Base-by-base conservation (phyloP, 1,140 invertebrate genomes). In the Pseudomyrmex cubaensis region DNA sequence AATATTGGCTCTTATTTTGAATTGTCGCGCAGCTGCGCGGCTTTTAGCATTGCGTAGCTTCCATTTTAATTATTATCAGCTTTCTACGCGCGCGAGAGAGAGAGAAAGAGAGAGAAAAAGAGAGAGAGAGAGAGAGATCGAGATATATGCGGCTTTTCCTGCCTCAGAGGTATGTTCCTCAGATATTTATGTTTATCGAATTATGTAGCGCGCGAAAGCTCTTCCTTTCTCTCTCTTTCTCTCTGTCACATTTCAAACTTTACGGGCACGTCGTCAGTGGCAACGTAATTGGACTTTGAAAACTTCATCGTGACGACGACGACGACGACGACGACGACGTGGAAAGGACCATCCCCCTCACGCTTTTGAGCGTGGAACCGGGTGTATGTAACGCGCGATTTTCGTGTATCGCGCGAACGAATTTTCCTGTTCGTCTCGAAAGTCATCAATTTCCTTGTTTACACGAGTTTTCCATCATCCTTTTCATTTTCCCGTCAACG, bases 391-490 rank as follows among this genome's bases (percentile, higher is more conserved):
- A 4, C 44, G 74, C 48, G 74, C 48, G 74, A 54, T 77, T 77
- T 77, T 67, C 17, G 46, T 46, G 44, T n/a, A 10, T 9, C 56
- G n/a, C 20, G 57, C 35, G 56, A 74, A 62, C 72, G 56, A 15
- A 62, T 74, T 57, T 48, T 57, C 44, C 72, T 74, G 44, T 75
- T 75, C 73, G 44, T 63, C 57, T 63, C 57, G 46, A 75, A 75
- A 67, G 48, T 76, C 61, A 76, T 76, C 74, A 64, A 64, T 76
- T 76, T 66, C 22, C 59, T 66, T 52, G 61, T 77, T 77, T 66
- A 77, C 74, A 66, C 48, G 74, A 67, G 74, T 77, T 77, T 66
- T 77, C 74, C 74, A 77, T 77, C 74, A 67, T 77, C 62, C 62
- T 66, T 66, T 77, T 66, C 46, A 77, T 77, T 77, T 75, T 66